These are phyloP conservation scores for Cinclus cinclus DNA, from an alignment of 2,113 vertebrate species.

Conservation along the genomic window DNA sequence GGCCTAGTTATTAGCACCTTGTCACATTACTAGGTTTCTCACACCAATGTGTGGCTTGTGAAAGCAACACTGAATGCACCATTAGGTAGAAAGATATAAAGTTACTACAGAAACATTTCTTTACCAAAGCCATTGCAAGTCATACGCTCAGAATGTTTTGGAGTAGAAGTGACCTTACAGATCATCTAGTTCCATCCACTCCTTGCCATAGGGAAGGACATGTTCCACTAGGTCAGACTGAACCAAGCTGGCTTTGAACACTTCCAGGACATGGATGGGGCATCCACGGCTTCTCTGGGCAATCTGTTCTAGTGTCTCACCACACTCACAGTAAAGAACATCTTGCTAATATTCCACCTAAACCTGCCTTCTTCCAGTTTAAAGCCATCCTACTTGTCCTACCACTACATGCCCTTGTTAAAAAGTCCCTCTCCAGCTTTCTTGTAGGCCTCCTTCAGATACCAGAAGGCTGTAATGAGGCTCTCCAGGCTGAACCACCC, in stretches of 20 bases:
- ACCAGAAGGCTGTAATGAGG: not conserved
- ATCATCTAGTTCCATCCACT: not conserved
- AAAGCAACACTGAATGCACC: not conserved
- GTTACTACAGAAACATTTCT: not conserved
- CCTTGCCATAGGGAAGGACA: not conserved
- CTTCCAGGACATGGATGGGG: not conserved
- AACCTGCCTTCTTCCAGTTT: not conserved
- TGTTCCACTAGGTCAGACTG: not conserved
- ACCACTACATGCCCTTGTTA: not conserved
- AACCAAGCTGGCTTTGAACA: not conserved
- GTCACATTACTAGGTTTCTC: not conserved
- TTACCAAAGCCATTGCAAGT: not conserved
- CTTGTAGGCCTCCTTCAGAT: not conserved
- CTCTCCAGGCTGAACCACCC: not conserved
- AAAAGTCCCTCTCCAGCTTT: not conserved
- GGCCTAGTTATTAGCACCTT: not conserved
- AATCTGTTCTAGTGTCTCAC: not conserved
- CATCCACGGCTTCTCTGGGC: accelerated
- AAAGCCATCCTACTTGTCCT: not conserved
- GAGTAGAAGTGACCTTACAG: not conserved
- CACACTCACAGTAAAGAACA: accelerated
- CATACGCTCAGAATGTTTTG: not conserved
- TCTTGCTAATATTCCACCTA: not conserved
- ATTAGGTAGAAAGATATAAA: not conserved
- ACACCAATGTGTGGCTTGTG: not conserved